Conservation (phyloP, 1,140 invertebrate species). For the Psix sp. region DNA sequence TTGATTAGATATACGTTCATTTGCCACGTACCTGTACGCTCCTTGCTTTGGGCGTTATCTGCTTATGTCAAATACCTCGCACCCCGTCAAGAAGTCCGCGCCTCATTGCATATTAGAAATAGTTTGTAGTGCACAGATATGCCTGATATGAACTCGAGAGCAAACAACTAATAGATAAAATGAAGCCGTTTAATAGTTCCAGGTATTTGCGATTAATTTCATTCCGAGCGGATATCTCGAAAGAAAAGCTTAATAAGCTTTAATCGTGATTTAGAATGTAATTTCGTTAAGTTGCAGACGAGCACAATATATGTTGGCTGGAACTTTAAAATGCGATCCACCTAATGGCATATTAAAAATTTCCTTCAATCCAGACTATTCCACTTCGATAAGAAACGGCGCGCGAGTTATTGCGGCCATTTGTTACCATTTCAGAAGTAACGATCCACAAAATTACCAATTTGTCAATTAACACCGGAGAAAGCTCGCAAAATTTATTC, state of each 20-base stretch:
- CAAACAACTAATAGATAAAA: constrained; percentile 20
- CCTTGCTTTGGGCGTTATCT: constrained; percentile 39
- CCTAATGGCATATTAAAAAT: constrained; percentile 49
- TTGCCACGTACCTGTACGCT: constrained; percentile 24
- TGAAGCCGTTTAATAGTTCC: too few species aligned
- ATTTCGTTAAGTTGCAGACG: constrained; percentile 24
- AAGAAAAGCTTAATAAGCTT: constrained; percentile 26
- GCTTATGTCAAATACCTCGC: constrained; percentile 42
- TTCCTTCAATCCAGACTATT: constrained; percentile 29
- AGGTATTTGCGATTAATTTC: constrained; percentile 12
- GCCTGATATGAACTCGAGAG: constrained; percentile 9
- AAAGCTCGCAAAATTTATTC: constrained; percentile 43
- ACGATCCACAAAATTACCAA: constrained; percentile 51
- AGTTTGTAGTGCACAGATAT: background rate
- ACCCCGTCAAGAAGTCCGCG: constrained; percentile 27
- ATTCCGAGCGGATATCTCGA: background rate
- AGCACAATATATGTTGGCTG: constrained; percentile 12
- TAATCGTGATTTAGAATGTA: constrained; percentile 50
- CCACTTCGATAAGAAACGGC: constrained; percentile 35
- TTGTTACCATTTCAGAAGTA: constrained; percentile 50
- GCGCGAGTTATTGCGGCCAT: constrained; percentile 34
- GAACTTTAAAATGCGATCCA: constrained; percentile 18
- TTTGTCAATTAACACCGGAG: constrained; percentile 46
- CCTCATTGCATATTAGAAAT: constrained; percentile 28
- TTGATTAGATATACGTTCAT: constrained; percentile 45